Conservation (phyloP, 2,888 invertebrate genomes). For the Steromphala cineraria region DNA sequence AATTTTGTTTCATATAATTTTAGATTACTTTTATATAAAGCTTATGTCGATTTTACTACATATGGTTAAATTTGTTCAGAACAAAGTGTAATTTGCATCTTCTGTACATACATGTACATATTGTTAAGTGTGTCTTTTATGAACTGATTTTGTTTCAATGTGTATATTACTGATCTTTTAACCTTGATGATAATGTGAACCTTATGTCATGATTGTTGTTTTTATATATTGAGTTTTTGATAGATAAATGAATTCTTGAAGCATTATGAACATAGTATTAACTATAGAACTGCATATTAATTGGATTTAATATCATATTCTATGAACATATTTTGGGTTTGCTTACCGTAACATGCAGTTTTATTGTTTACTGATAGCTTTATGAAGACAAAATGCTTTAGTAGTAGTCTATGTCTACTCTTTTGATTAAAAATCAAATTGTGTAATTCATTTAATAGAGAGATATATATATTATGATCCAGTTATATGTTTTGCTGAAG, state of each 20-base stretch:
- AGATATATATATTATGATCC: no score
- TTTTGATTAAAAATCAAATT: no score
- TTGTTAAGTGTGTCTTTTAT: background rate
- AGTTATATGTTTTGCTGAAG: no score
- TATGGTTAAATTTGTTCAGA: no score
- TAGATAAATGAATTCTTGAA: background rate
- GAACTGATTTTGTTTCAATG: background rate
- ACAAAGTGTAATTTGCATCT: background rate
- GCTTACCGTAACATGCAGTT: background rate
- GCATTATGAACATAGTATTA: background rate
- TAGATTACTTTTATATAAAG: background rate
- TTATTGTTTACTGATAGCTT: background rate
- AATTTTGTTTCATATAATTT: no score
- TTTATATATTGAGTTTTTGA: background rate
- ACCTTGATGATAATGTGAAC: no score
- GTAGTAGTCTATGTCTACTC: no score
- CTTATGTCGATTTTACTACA: background rate
- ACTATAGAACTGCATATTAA: background rate
- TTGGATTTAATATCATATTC: background rate
- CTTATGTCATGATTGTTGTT: no score
- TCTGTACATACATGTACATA: background rate
- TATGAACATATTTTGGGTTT: background rate
- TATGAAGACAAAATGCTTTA: no score
- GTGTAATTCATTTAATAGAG: no score
- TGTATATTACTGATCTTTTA: background rate